phyloP scores from a whole-genome alignment of 92 coral and sea anemone species.

The Zoanthus sansibaricus region DNA sequence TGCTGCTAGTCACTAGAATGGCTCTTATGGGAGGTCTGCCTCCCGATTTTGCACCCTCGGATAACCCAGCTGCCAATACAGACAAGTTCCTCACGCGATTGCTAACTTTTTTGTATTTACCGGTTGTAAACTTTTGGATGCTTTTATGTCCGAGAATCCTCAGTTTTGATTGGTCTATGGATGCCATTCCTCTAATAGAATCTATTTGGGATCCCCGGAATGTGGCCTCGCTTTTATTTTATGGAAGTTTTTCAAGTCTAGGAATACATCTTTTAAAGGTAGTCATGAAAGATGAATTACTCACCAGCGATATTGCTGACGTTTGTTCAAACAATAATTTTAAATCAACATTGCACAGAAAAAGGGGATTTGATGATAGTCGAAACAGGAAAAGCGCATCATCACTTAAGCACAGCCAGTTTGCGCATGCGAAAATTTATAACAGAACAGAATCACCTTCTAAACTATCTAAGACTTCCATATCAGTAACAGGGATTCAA shows the following conservation, averaged over 20 bases:
- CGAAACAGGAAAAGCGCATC: conserved; percentile 19
- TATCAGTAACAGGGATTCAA: not conserved
- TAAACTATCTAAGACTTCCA: not conserved
- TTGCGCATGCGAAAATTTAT: not conserved
- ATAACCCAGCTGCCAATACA: conserved; percentile 94
- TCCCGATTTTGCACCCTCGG: conserved; percentile 92
- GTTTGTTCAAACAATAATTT: not conserved
- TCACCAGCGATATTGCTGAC: not conserved
- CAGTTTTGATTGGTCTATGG: conserved; percentile 99
- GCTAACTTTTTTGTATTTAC: conserved; percentile 84
- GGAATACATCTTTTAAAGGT: conserved; percentile 63
- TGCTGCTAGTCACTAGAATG: conserved; percentile 71
- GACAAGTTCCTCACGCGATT: conserved; percentile 78
- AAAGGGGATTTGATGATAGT: conserved; percentile 5
- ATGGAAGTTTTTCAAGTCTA: conserved; percentile 53
- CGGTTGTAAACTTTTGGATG: conserved; percentile 91
- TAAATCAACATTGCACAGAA: not conserved
- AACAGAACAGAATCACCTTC: not conserved
- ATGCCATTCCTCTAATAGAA: conserved; percentile 85
- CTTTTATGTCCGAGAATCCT: conserved; percentile 87
- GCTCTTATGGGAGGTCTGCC: conserved; percentile 86
- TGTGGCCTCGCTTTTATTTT: conserved; percentile 68
- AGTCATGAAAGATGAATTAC: conserved; percentile 11
- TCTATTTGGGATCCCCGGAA: conserved; percentile 76
- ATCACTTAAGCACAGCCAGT: not conserved